Conservation (phyloP, 2,113 vertebrate species). For the Gobiocypris rarus region DNA sequence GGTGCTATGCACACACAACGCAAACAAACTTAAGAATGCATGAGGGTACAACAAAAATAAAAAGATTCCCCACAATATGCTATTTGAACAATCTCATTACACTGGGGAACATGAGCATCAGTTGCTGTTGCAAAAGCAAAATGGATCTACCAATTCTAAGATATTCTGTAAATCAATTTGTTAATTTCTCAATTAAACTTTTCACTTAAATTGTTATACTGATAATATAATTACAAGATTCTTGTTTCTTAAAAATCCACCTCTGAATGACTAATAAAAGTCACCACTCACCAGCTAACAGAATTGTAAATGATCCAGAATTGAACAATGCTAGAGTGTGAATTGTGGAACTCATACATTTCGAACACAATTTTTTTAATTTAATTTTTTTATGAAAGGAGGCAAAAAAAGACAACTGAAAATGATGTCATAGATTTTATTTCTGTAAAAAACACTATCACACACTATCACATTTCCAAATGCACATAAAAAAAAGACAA, state of each 20-base stretch:
- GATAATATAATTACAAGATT: neutral
- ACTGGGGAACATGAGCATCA: neutral
- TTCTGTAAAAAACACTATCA: constrained; percentile 63
- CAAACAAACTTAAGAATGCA: neutral
- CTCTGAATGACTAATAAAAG: neutral
- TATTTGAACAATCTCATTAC: neutral
- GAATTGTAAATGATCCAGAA: neutral
- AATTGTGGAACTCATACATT: too few relatives aligned
- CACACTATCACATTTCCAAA: constrained; percentile 43
- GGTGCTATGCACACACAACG: neutral
- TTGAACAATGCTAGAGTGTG: too few relatives aligned
- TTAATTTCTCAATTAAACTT: neutral
- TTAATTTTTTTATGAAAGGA: neutral
- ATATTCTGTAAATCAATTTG: too few relatives aligned
- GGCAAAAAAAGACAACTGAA: neutral
- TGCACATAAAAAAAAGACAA: constrained; percentile 65
- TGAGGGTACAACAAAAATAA: neutral
- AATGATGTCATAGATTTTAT: constrained; percentile 62
- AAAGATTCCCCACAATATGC: neutral
- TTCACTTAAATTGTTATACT: neutral
- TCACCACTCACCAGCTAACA: neutral
- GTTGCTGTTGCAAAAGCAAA: neutral
- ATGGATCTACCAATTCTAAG: neutral
- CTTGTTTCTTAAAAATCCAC: neutral
- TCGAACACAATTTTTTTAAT: too few relatives aligned